Evolutionary conservation across 2,113 vertebrate species (phyloP).

Genomic region (Rhagologus leucostigma): DNA sequence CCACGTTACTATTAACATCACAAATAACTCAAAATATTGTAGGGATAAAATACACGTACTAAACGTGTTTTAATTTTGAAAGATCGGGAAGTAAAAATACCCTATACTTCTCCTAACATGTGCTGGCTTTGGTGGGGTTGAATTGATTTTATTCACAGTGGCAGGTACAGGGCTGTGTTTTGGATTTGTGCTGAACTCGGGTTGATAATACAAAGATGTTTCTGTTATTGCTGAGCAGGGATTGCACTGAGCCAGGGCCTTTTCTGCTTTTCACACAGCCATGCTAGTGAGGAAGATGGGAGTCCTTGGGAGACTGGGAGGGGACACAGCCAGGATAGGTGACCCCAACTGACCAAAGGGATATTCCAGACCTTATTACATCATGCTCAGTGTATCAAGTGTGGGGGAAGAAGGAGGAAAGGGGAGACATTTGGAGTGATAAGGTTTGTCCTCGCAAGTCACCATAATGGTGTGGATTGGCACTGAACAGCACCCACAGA

Average conservation of each 20-base stretch:
- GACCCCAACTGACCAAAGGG: not conserved
- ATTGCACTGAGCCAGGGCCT: not conserved
- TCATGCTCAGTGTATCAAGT: not conserved
- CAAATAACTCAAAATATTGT: not conserved
- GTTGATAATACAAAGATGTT: not conserved
- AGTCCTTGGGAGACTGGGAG: not conserved
- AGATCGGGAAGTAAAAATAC: not conserved
- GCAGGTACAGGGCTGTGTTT: not conserved
- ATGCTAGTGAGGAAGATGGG: too few relatives aligned
- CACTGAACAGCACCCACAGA: not conserved
- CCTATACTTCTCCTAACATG: not conserved
- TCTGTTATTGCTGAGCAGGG: not conserved
- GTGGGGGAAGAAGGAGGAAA: not conserved
- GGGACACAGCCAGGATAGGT: not conserved
- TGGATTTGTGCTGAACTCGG: not conserved
- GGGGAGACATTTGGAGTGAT: not conserved
- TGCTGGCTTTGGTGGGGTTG: not conserved
- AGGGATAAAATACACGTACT: not conserved
- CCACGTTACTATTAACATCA: not conserved
- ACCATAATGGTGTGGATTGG: not conserved
- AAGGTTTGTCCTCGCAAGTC: not conserved
- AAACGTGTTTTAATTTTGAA: not conserved
- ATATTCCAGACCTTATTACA: fast-evolving
- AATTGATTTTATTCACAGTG: not conserved
- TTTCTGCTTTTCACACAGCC: not conserved